Evolutionary conservation across 2,888 invertebrate genomes (phyloP).

Genomic region (Drymonia ruficornis): DNA sequence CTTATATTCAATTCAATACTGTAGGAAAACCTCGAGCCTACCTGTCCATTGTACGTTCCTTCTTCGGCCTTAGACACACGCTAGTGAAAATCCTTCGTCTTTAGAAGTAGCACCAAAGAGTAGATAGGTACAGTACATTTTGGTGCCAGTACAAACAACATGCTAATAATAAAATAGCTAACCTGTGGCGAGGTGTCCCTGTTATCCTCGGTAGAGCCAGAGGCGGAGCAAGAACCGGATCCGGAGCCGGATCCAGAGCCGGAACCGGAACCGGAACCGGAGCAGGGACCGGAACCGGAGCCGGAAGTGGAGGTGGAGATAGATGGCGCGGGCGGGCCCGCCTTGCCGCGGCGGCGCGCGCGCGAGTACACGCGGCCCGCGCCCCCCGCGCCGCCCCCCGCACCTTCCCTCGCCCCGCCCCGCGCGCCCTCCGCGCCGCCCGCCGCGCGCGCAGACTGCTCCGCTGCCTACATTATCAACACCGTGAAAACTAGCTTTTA

Average conservation of each 20-base stretch:
- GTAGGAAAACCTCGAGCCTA: too few species aligned
- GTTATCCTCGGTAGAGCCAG: constrained; percentile 68
- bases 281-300: constrained; percentile 4
- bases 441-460: constrained; percentile 39
- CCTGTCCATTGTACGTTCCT: too few species aligned
- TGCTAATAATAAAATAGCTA: background rate
- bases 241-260: constrained; percentile 24
- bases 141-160: too few species aligned
- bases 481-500: background rate
- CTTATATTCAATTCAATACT: too few species aligned
- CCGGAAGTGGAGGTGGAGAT: background rate
- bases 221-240: constrained; percentile 53
- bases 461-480: constrained; percentile 47
- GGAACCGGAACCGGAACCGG: background rate
- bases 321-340: constrained; percentile 43
- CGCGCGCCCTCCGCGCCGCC: constrained; percentile 54
- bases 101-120: too few species aligned
- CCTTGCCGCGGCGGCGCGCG: constrained; percentile 64
- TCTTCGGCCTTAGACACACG: too few species aligned
- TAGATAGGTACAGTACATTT: too few species aligned
- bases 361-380: constrained; percentile 44
- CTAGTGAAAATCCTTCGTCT: too few species aligned
- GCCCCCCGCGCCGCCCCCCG: constrained; percentile 2
- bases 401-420: constrained; percentile 6
- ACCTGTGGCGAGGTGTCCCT: constrained; percentile 75